Evolutionary conservation across 30 jellyfish, hydroid and myxozoan species (phyloP).

Genomic region (Morbakka virulenta): DNA sequence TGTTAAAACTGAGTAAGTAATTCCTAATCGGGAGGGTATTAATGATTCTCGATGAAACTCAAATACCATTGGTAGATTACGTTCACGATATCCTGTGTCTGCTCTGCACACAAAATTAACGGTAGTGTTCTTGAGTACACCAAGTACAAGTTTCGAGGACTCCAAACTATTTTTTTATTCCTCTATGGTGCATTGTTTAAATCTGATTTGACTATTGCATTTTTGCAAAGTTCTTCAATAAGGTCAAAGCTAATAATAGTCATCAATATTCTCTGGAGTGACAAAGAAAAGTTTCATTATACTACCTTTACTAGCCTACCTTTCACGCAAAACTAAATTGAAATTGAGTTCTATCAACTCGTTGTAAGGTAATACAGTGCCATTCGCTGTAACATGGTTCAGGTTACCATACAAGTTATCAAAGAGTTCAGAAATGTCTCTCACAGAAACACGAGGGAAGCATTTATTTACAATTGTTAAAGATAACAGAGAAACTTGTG

Average conservation of each 20-base stretch:
- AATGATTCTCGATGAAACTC: constrained; percentile 4
- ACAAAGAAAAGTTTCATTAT: constrained; percentile 20
- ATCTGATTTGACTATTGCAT: neutral
- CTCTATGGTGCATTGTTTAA: neutral
- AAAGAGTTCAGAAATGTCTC: constrained; percentile 13
- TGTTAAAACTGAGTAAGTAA: constrained; percentile 18
- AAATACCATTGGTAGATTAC: constrained; percentile 25
- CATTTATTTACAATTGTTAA: neutral
- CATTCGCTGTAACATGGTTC: constrained; percentile 6
- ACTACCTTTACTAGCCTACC: neutral
- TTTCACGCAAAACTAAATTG: neutral
- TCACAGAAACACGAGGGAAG: neutral
- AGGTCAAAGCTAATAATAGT: constrained; percentile 32
- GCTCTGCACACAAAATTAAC: constrained; percentile 18
- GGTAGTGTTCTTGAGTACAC: constrained; percentile 4
- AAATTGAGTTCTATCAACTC: constrained; percentile 11
- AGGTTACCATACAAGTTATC: neutral
- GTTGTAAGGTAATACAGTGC: constrained; percentile 12
- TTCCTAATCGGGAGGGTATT: constrained; percentile 27
- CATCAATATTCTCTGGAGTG: constrained; percentile 20
- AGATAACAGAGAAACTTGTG: constrained; percentile 18
- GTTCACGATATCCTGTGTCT: constrained; percentile 5
- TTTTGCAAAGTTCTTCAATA: constrained; percentile 16
- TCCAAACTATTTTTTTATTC: neutral
- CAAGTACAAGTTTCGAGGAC: neutral